Evolutionary conservation across 1,140 invertebrate genomes (phyloP).

Genomic region (Kradibia gibbosae): DNA sequence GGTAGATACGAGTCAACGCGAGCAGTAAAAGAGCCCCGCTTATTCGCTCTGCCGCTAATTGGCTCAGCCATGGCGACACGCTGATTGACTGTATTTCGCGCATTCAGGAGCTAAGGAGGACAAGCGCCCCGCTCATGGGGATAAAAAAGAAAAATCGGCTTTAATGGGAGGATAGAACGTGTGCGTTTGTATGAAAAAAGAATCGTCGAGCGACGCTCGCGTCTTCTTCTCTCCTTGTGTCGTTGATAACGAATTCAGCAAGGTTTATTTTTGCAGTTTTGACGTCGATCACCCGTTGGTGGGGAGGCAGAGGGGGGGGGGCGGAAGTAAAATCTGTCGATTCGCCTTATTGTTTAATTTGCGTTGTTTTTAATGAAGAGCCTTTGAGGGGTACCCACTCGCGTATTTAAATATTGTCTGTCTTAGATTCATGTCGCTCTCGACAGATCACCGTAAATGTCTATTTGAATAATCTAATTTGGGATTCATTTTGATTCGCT

Average conservation of each 20-base stretch:
- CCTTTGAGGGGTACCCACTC: background rate
- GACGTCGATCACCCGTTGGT: background rate
- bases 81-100: constrained; percentile 22
- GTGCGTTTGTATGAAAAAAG: no score
- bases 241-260: background rate
- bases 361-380: constrained; percentile 32
- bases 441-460: background rate
- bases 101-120: background rate
- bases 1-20: background rate
- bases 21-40: background rate
- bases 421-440: background rate
- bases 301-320: background rate
- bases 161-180: background rate
- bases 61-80: background rate
- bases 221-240: constrained; percentile 12
- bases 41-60: constrained; percentile 21
- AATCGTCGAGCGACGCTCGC: background rate
- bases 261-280: constrained; percentile 9
- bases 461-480: constrained; percentile 9
- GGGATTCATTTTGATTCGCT: constrained; percentile 14
- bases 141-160: background rate
- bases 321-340: background rate
- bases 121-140: background rate
- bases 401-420: constrained; percentile 16
- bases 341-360: constrained; percentile 37